Percentiles rank a stretch among this genome's conserved stretches.
phyloP scores from a whole-genome alignment of 2,797 vertebrate genomes.

The Lagocephalus sceleratus region DNA sequence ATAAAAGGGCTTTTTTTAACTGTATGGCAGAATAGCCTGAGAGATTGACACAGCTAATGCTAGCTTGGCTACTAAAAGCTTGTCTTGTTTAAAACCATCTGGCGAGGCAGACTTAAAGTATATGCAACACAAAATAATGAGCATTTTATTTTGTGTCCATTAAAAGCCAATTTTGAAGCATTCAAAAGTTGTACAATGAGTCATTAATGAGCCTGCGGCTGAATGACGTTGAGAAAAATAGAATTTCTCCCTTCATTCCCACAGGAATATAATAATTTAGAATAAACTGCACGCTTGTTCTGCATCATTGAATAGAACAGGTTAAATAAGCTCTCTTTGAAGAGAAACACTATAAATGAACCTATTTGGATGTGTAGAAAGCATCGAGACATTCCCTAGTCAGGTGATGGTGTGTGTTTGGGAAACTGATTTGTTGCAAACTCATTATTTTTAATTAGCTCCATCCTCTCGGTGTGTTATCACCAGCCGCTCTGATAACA shows the following conservation, averaged over 20 bases:
- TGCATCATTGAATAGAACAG: constrained; percentile 17
- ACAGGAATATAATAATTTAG: constrained; percentile 8
- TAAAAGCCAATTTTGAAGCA: too few relatives aligned
- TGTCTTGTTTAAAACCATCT: too few relatives aligned
- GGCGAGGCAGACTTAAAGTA: too few relatives aligned
- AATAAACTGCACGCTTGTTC: constrained; percentile 20
- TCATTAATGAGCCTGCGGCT: constrained; percentile 8
- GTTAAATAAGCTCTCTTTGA: constrained; percentile 10
- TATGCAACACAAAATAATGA: too few relatives aligned
- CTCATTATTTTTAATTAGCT: constrained; percentile 60
- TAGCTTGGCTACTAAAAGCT: too few relatives aligned
- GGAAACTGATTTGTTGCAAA: constrained; percentile 39
- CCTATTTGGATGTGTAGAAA: constrained; percentile 6
- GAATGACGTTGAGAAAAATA: constrained; percentile 4
- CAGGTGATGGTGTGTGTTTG: constrained; percentile 18
- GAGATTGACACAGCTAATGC: too few relatives aligned
- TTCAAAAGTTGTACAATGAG: background rate
- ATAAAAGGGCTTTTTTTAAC: too few relatives aligned
- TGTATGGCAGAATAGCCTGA: too few relatives aligned
- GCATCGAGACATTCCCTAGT: constrained; percentile 16
- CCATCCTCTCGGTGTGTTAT: constrained; percentile 32
- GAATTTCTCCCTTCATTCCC: background rate
- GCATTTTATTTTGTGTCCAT: too few relatives aligned
- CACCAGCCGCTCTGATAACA: constrained; percentile 27
- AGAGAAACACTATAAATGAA: constrained; percentile 30